These are phyloP conservation scores for Brachionus rotundiformis DNA, from an alignment of 1,140 invertebrate genomes.

Conservation along the genomic window DNA sequence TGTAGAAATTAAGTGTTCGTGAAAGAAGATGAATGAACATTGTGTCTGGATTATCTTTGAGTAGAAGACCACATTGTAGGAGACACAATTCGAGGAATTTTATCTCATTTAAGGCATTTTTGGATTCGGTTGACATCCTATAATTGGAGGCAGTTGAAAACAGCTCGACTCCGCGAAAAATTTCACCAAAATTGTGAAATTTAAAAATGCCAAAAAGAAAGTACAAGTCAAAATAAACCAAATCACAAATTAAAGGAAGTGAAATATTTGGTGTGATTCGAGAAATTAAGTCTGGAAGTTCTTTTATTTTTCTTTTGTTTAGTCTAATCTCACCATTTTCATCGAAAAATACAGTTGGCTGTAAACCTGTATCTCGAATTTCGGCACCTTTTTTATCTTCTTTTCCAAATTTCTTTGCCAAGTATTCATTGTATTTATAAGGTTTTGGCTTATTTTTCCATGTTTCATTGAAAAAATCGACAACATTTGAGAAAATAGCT, in stretches of 20 bases:
- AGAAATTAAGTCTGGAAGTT: neutral
- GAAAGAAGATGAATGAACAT: conserved; percentile 58
- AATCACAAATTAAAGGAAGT: neutral
- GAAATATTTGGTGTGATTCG: neutral
- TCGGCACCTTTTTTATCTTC: neutral
- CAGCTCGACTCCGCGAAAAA: neutral
- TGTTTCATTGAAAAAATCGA: conserved; percentile 50
- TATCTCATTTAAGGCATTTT: neutral
- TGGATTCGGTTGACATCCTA: neutral
- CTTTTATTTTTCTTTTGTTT: conserved; percentile 47
- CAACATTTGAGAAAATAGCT: conserved; percentile 38
- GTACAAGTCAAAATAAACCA: conserved; percentile 14
- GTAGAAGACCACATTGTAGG: neutral
- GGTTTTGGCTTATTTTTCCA: conserved; percentile 49
- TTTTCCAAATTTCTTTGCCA: neutral
- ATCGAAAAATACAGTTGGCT: conserved; percentile 27
- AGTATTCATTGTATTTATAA: conserved; percentile 42
- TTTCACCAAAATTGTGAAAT: neutral
- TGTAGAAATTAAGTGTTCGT: conserved; percentile 58
- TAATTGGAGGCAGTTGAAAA: neutral
- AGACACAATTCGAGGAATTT: neutral
- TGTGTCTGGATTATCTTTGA: neutral
- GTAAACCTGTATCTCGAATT: neutral
- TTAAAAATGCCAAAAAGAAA: neutral
- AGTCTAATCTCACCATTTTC: neutral